Evolutionary conservation across 2,797 vertebrate species (phyloP), one percentile per base, ranked within the genome.

Genomic region (Hypotaenidia okinawae): DNA sequence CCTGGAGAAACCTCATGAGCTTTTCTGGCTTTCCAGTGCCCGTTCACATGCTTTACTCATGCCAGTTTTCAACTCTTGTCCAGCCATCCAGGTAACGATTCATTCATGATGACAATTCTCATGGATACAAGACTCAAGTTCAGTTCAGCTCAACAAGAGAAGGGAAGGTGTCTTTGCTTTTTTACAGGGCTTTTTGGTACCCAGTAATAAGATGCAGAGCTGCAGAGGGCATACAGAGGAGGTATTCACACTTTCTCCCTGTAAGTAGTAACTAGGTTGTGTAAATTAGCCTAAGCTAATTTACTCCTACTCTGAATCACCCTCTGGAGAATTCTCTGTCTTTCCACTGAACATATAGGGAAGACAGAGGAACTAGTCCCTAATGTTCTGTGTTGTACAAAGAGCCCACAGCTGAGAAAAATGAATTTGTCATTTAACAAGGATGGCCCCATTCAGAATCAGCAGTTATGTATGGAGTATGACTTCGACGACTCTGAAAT

Each of bases 381-480:
- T 78, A 22, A 43, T 66, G 51, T 81, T 86, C 54, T 57, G 12
- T 45, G 5, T 16, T 45, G 24, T 14, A 24, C 13, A 54, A 72
- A 11, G 9, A 90, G 16, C 12, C 21, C 28, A 17, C 69, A 73
- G 2, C 16, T 55, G 52, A 62, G 39, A 6, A 52, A 73, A 69
- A 69, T 30, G 1, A 45, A 55, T 57, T 23, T 49, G 23, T 4
- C 19, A 4, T 35, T 19, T 55, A 33, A 47, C 24, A 67, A 59
- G 43, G 49, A 73, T 13, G 27, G 13, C 14, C 79, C 13, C 8
- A 6, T 27, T 45, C 47, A 87, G 57, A 80, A 87, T 41, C 28
- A 49, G 21, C 16, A 25, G 7, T 37, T 72, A 7, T 11, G 25
- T 52, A 7, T 3, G 3, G 5, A 6, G 6, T 17, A 51, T 0